Base-by-base conservation (phyloP, 1,140 invertebrate genomes). In the Hypothenemus hampei region DNA sequence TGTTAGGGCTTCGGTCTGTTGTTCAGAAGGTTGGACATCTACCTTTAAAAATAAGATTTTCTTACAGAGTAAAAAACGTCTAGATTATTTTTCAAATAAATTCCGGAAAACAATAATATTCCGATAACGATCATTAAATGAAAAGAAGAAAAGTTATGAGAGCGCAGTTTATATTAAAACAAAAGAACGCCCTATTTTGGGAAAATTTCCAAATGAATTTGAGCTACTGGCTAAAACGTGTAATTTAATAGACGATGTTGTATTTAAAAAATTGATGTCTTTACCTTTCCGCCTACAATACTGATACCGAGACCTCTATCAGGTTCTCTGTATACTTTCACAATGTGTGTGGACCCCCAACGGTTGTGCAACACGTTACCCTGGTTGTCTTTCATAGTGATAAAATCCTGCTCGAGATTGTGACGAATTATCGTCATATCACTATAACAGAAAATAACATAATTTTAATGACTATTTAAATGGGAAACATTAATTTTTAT, bases 221-320 rank as follows among this genome's bases (percentile, higher is more conserved):
- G n/a, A n/a, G n/a, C n/a, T n/a, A n/a, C n/a, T n/a, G n/a, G n/a
- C n/a, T n/a, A n/a, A n/a, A n/a, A n/a, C n/a, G n/a, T n/a, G n/a
- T n/a, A n/a, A n/a, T n/a, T n/a, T n/a, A n/a, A n/a, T n/a, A n/a
- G n/a, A n/a, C n/a, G n/a, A n/a, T n/a, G n/a, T n/a, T n/a, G n/a
- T n/a, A n/a, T n/a, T n/a, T n/a, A n/a, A n/a, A n/a, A n/a, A n/a
- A n/a, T n/a, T 11, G 35, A 41, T 3, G 24, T 18, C 10, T 11
- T 37, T 77, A 94, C 91, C 78, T 94, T 93, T 60, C 93, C 93
- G 47, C 95, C 93, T 39, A 99, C 94, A 65, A 99, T 98, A 73
- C 91, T 96, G 70, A 99, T 96, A 1, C 96, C 96, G 8, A 97
- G 76, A 66, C 85, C 79, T 74, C 77, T 4, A 81, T 81, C 15